These are phyloP conservation scores for Scomber scombrus DNA, from an alignment of 2,113 vertebrate species.

Conservation along the genomic window DNA sequence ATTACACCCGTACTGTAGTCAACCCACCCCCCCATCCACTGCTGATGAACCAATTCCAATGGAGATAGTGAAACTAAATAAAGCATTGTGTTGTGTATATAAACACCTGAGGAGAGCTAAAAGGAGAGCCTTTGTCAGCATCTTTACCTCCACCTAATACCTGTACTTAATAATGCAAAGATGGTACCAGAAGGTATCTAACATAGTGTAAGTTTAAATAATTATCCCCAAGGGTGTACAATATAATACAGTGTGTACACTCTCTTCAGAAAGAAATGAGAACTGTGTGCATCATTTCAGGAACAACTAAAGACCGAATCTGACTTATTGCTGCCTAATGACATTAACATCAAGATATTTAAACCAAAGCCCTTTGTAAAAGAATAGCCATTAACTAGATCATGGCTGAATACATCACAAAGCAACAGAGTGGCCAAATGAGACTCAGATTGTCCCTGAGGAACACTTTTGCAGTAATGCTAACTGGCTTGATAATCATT, in stretches of 20 bases:
- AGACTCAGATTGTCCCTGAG: constrained; percentile 45
- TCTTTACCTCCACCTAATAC: constrained; percentile 15
- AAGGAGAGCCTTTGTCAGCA: constrained; percentile 38
- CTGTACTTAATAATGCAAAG: constrained; percentile 22
- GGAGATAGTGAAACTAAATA: constrained; percentile 50
- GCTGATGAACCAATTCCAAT: constrained; percentile 41
- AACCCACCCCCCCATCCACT: background rate
- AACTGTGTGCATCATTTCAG: constrained; percentile 18
- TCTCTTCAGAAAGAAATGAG: background rate
- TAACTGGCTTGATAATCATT: constrained; percentile 65
- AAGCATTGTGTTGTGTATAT: constrained; percentile 38
- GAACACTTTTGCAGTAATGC: constrained; percentile 48
- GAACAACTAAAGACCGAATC: constrained; percentile 14
- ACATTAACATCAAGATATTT: constrained; percentile 35
- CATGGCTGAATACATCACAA: constrained; percentile 40
- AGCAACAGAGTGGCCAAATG: constrained; percentile 1
- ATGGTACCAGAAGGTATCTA: background rate
- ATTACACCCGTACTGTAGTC: constrained; percentile 40
- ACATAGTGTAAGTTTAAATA: background rate
- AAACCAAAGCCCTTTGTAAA: constrained; percentile 27
- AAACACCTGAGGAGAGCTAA: constrained; percentile 41
- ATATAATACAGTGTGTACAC: background rate
- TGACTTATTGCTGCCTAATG: constrained; percentile 31
- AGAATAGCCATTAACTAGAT: constrained; percentile 50
- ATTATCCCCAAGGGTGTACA: background rate